These are phyloP conservation scores for Adelges cooleyi DNA, from an alignment of 1,140 invertebrate species.

Conservation along the genomic window DNA sequence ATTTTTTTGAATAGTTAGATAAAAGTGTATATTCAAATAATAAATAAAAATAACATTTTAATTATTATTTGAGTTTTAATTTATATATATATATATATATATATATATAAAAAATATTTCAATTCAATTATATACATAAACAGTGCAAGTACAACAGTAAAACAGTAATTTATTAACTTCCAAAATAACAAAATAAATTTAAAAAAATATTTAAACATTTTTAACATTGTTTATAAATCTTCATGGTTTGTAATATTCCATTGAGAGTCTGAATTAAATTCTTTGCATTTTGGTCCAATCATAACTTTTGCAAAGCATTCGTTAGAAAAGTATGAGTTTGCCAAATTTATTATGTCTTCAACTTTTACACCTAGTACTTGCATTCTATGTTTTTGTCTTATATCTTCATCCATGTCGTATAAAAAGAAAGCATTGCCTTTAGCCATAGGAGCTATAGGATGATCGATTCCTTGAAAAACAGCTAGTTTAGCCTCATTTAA, in stretches of 20 bases:
- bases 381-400: constrained; percentile 60
- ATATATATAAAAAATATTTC: too few relatives aligned
- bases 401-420: constrained; percentile 60
- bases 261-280: constrained; percentile 31
- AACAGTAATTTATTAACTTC: too few relatives aligned
- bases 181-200: too few relatives aligned
- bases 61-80: too few relatives aligned
- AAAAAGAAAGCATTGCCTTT: constrained; percentile 63
- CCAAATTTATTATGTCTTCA: constrained; percentile 53
- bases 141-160: too few relatives aligned
- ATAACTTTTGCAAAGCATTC: constrained; percentile 41
- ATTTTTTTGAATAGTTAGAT: too few relatives aligned
- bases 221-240: constrained; percentile 16
- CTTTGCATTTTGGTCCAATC: constrained; percentile 57
- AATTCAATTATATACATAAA: too few relatives aligned
- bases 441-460: constrained; percentile 65
- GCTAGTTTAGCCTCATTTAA: constrained; percentile 77
- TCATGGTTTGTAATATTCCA: constrained; percentile 7
- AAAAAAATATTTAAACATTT: too few relatives aligned
- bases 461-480: constrained; percentile 75
- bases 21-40: too few relatives aligned
- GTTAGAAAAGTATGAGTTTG: constrained; percentile 52
- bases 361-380: constrained; percentile 54
- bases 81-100: too few relatives aligned
- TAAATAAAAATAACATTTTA: too few relatives aligned